phyloP scores from a whole-genome alignment of 2,888 invertebrate genomes.

The Lapara coniferarum region DNA sequence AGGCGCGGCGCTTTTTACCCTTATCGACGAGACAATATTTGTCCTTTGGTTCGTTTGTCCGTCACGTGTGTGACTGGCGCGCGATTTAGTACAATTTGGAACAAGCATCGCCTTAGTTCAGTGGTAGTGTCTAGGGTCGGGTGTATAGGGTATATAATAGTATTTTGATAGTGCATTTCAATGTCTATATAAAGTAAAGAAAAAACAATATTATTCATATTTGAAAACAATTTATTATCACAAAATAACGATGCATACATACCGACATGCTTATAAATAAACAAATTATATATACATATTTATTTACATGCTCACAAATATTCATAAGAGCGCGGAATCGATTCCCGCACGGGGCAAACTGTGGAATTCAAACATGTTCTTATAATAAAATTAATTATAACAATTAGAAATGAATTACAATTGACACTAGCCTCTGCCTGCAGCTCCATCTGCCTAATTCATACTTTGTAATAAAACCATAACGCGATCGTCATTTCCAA shows the following conservation, averaged over 20 bases:
- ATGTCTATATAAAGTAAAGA: too few relatives aligned
- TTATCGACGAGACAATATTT: conserved; percentile 68
- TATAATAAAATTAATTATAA: too few relatives aligned
- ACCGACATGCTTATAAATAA: conserved; percentile 1
- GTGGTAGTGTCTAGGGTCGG: too few relatives aligned
- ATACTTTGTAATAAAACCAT: too few relatives aligned
- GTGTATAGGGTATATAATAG: too few relatives aligned
- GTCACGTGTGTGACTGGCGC: conserved; percentile 3
- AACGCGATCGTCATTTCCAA: too few relatives aligned
- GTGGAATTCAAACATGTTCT: too few relatives aligned
- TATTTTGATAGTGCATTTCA: too few relatives aligned
- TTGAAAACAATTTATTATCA: conserved; percentile 44
- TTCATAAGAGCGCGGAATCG: background rate
- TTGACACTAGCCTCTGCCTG: too few relatives aligned
- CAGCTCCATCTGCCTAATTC: too few relatives aligned
- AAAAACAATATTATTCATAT: conserved; percentile 16
- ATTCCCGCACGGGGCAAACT: background rate
- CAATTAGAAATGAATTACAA: too few relatives aligned
- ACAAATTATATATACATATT: background rate
- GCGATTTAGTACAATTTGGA: background rate
- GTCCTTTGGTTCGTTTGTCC: conserved; percentile 38
- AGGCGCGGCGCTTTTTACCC: conserved; percentile 57
- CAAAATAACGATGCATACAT: conserved; percentile 43
- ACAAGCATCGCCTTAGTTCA: background rate
- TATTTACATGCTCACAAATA: background rate